Evolutionary conservation across 2,888 invertebrate genomes (phyloP), one percentile per base, ranked within the genome.

Genomic region (Laspeyria flexula): DNA sequence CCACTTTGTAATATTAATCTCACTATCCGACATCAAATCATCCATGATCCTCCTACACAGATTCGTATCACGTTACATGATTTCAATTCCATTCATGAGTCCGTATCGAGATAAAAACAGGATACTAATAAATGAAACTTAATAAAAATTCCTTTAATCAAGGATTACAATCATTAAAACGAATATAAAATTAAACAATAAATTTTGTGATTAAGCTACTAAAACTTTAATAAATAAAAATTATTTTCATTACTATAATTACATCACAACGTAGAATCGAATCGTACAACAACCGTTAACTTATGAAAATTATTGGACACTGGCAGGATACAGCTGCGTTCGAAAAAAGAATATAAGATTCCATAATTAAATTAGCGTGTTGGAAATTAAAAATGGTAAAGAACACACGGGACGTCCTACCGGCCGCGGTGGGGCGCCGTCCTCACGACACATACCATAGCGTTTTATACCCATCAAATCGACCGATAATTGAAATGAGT

Each of bases 401-500:
- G 72, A 82, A 77, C 78, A 81, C 77, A 70, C 75, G 77, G 77
- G 82, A 74, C 79, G 81, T 79, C 84, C 85, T 80, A 81, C 83
- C 81, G 81, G 65, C 82, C 89, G 64, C 89, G 49, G 81, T 77
- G 79, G 91, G 91, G 90, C 90, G 91, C 90, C 91, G 78, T 79
- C 82, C 69, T 53, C 78, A 79, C 85, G 83, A 86, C 88, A 89
- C 86, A 88, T 85, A 86, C 88, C 89, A 83, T 79, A 77, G 78
- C 81, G 82, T 89, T 89, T 88, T 89, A 88, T 87, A 83, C 83
- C 89, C 89, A 86, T 86, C 89, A 88, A 91, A 91, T 89, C 87
- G 83, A 76, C 81, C 85, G 90, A 92, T 92, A 92, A 92, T 92
- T 92, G 91, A 92, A 91, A 92, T 90, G 88, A 91, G 92, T 90